Evolutionary conservation across 2,888 invertebrate species (phyloP).

Genomic region (Leistus spinibarbis): DNA sequence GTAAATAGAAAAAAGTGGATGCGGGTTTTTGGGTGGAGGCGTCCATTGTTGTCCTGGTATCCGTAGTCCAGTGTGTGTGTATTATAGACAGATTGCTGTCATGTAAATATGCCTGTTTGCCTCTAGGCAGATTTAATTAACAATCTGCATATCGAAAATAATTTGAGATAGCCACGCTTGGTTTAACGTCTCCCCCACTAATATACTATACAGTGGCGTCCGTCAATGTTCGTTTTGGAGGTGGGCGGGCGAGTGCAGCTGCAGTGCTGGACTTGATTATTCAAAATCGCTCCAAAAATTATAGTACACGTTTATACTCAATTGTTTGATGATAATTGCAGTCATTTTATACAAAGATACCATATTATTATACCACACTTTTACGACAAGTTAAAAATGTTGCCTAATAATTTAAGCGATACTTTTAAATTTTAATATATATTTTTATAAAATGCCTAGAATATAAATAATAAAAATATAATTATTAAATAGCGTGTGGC

Average conservation of each 20-base stretch:
- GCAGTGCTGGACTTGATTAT: background rate
- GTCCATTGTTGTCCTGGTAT: background rate
- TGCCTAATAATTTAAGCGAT: too few species aligned
- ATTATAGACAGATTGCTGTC: constrained; percentile 58
- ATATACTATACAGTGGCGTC: background rate
- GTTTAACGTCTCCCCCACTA: constrained; percentile 50
- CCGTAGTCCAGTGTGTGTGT: background rate
- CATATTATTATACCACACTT: too few species aligned
- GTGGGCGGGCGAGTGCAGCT: background rate
- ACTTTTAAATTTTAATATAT: too few species aligned
- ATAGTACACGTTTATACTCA: too few species aligned
- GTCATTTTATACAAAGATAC: too few species aligned
- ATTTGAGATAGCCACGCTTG: constrained; percentile 55
- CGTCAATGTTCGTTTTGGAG: background rate
- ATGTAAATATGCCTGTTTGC: constrained; percentile 57
- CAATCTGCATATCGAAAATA: constrained; percentile 59
- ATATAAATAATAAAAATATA: too few species aligned
- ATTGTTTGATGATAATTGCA: too few species aligned
- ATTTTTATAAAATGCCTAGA: too few species aligned
- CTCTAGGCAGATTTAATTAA: constrained; percentile 58
- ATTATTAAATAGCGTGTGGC: too few species aligned
- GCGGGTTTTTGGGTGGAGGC: background rate
- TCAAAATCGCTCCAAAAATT: too few species aligned
- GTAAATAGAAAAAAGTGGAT: background rate
- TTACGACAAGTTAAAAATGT: too few species aligned